Conservation (phyloP, 2,797 vertebrate species). For the Oreonectes daqikongensis region DNA sequence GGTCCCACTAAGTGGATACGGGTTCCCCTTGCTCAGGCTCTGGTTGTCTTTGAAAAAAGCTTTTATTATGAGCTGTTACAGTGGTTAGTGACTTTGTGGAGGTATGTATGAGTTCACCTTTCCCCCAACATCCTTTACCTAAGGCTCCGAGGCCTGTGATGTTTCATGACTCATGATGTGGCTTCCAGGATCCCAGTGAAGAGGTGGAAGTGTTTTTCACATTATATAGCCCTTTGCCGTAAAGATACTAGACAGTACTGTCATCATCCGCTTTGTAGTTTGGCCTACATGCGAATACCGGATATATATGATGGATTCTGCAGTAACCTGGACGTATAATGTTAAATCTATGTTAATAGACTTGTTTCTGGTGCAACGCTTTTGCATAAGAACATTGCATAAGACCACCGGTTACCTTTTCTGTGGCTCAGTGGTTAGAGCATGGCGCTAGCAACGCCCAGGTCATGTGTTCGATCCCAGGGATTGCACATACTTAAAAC, state of each 20-base stretch:
- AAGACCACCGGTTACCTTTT: too few relatives aligned
- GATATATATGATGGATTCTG: slow-evolving; percentile 61
- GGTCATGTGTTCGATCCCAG: too few relatives aligned
- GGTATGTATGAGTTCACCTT: slow-evolving; percentile 49
- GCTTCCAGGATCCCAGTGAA: slow-evolving; percentile 50
- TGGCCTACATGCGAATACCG: slow-evolving; percentile 33
- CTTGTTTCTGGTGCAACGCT: slow-evolving; percentile 34
- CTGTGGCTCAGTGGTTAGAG: too few relatives aligned
- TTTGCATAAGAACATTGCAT: slow-evolving; percentile 9
- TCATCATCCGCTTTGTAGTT: slow-evolving; percentile 65
- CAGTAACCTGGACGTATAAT: slow-evolving; percentile 47
- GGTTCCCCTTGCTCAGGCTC: slow-evolving; percentile 27
- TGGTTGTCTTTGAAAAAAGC: slow-evolving; percentile 48
- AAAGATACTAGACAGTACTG: slow-evolving; percentile 59
- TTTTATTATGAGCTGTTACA: slow-evolving; percentile 61
- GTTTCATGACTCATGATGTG: slow-evolving; percentile 54
- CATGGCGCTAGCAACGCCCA: too few relatives aligned
- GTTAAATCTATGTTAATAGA: slow-evolving; percentile 33
- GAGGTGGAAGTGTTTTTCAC: slow-evolving; percentile 67
- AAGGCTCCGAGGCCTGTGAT: slow-evolving; percentile 47
- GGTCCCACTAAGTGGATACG: slow-evolving; percentile 31
- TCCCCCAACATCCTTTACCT: slow-evolving; percentile 53
- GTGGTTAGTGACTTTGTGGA: slow-evolving; percentile 53
- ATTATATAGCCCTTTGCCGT: slow-evolving; percentile 55
- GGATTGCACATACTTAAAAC: too few relatives aligned